Base-by-base conservation (phyloP, 2,113 vertebrate species). In the Cinclus cinclus region DNA sequence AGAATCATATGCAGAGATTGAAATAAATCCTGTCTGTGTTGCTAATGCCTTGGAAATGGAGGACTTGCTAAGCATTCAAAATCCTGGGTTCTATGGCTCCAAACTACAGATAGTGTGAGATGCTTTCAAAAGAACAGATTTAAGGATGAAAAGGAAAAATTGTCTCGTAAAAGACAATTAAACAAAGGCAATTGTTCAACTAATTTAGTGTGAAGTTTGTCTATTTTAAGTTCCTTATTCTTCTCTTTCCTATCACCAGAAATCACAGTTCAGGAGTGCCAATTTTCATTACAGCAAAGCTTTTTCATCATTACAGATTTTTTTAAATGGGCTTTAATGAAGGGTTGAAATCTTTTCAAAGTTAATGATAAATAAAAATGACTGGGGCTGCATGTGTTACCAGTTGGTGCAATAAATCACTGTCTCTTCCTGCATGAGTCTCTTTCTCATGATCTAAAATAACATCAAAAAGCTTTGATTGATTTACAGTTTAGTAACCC, bases 331-430 rank as follows among this genome's bases (percentile, higher is more conserved):
- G 22, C 46, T 91, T 90, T 92, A 89, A 92, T 71, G 69, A 93
- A 92, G 68, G 88, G 69, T 37, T 94, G 80, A 95, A 95, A 96
- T 89, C 3, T 89, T 94, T 69, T 82, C 67, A 78, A 95, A 96
- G 93, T 86, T 52, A 93, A 94, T 62, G 42, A 79, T 92, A 94
- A 95, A 92, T 81, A 92, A 89, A 93, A 96, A 89, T 67, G 80
- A 94, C 35, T 68, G 76, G 87, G 93, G 73, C 73, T 68, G 71
- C 94, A 89, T 60, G 52, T 23, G 52, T 94, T 80, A 78, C 73
- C 90, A 92, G 95, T 77, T 97, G 96, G 92, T 84, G 90, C 78
- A 87, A 87, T 96, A 95, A 95, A 95, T 97, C 95, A 88, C 53
- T 89, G 85, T 82, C 63, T 83, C 83, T 31, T 89, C 91, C 88